phyloP scores from a whole-genome alignment of 2,113 vertebrate genomes.

The Grammomys surdaster region DNA sequence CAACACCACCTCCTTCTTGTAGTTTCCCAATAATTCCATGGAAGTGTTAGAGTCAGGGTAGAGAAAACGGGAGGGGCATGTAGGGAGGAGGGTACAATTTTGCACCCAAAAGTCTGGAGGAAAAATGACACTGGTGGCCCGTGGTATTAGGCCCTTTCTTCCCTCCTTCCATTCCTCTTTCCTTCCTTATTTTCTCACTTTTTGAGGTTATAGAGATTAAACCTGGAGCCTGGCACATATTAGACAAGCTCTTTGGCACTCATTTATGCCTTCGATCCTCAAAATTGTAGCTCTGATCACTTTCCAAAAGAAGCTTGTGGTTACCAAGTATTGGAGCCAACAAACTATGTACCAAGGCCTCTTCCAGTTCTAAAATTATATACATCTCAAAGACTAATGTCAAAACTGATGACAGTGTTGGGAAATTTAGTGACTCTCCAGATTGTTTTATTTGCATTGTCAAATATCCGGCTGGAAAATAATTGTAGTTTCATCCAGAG shows the following conservation, averaged over 20 bases:
- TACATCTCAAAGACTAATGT: neutral
- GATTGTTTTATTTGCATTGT: neutral
- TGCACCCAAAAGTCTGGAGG: neutral
- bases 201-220: neutral
- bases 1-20: neutral
- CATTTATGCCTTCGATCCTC: neutral
- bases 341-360: neutral
- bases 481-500: neutral
- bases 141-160: neutral
- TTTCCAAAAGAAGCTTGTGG: neutral
- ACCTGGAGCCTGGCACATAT: neutral
- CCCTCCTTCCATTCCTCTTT: neutral
- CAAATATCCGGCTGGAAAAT: conserved; percentile 9
- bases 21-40: neutral
- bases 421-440: neutral
- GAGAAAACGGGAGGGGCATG: neutral
- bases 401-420: neutral
- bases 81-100: neutral
- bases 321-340: neutral
- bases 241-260: neutral
- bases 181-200: too few species aligned
- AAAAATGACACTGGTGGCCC: rapidly evolving
- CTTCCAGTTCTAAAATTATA: conserved; percentile 8
- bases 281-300: neutral
- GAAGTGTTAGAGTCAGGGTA: neutral